Percentiles rank a stretch among this genome's conserved stretches.
Evolutionary conservation across 1,140 invertebrate species (phyloP).

Genomic region (Ridgeia piscesae): DNA sequence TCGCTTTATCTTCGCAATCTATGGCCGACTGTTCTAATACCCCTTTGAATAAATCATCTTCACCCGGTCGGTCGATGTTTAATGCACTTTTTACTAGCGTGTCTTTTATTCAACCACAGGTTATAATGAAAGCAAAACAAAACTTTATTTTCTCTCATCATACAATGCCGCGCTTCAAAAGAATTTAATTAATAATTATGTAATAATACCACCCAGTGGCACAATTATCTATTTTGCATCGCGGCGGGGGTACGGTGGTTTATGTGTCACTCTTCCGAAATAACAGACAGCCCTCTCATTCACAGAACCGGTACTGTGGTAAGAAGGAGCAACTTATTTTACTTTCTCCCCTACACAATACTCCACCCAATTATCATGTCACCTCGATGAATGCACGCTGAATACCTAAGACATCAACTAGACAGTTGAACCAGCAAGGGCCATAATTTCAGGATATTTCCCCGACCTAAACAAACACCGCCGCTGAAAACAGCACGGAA

Average conservation of each 20-base stretch:
- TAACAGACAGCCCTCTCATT: background rate
- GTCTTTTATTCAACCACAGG: background rate
- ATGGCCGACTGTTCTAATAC: background rate
- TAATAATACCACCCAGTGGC: background rate
- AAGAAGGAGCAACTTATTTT: background rate
- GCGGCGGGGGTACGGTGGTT: background rate
- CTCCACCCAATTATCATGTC: background rate
- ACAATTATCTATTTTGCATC: background rate
- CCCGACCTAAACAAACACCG: background rate
- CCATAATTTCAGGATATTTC: background rate
- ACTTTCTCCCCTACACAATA: background rate
- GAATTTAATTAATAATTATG: constrained; percentile 7
- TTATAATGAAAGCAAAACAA: constrained; percentile 6
- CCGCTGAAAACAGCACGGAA: background rate
- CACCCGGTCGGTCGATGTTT: background rate
- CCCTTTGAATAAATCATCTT: background rate
- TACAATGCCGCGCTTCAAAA: background rate
- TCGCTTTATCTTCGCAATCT: background rate
- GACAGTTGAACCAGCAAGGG: background rate
- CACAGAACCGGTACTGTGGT: background rate
- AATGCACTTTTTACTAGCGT: background rate
- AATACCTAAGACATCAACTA: background rate
- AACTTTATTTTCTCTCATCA: background rate
- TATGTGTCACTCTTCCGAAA: background rate
- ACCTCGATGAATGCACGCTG: background rate